These are phyloP conservation scores for Avahi laniger DNA, from an alignment of 2,797 vertebrate genomes.

Conservation along the genomic window DNA sequence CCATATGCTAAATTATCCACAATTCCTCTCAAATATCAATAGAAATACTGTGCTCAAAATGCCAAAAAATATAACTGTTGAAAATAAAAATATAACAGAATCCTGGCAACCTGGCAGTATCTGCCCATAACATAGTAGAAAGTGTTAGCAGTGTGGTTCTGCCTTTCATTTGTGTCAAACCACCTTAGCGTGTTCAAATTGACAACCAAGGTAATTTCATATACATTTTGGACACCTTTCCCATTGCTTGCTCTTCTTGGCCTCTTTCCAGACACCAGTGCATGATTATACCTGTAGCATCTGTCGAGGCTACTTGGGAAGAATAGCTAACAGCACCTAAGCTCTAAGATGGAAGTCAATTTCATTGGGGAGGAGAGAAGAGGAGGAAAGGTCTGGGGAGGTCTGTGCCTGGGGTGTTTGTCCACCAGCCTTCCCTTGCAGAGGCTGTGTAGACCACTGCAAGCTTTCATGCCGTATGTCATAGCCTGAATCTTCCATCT, in stretches of 20 bases:
- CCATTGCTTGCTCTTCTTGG: conserved; percentile 17
- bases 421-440: background rate
- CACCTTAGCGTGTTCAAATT: background rate
- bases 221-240: conserved; percentile 36
- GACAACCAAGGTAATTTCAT: conserved; percentile 25
- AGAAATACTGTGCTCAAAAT: conserved; percentile 47
- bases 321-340: conserved; percentile 15
- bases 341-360: background rate
- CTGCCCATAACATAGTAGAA: background rate
- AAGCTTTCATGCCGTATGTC: background rate
- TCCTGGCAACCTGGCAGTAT: background rate
- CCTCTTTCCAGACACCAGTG: conserved; percentile 51
- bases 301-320: background rate
- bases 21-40: conserved; percentile 20
- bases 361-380: background rate
- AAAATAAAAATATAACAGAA: conserved; percentile 42
- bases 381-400: background rate
- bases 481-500: background rate
- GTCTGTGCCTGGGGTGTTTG: background rate
- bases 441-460: background rate
- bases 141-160: background rate
- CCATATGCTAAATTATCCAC: background rate
- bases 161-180: conserved; percentile 9
- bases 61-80: conserved; percentile 32
- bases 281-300: conserved; percentile 40